These are phyloP conservation scores for Crossaster papposus DNA, from an alignment of 53 echinoderm and acorn worm species.

Conservation along the genomic window DNA sequence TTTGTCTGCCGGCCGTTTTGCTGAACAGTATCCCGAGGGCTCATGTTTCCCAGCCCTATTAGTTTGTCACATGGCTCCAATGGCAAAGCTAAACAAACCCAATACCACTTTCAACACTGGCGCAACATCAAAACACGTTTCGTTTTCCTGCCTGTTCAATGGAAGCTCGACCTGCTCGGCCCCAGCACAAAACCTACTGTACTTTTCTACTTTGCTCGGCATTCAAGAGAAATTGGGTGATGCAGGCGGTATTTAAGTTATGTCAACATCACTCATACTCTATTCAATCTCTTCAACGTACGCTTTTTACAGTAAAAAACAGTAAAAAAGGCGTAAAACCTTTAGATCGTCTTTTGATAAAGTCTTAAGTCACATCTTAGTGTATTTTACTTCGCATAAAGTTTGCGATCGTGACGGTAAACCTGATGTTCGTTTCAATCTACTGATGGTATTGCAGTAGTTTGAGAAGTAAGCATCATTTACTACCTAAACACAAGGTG, in stretches of 20 bases:
- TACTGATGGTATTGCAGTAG: too few species aligned
- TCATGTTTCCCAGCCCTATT: conserved; percentile 47
- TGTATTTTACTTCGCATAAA: too few species aligned
- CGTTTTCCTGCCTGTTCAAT: conserved; percentile 44
- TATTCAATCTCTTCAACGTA: conserved; percentile 2
- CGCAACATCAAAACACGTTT: conserved; percentile 40
- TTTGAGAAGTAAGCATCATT: too few species aligned
- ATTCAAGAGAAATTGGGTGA: conserved; percentile 47
- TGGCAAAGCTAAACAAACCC: conserved; percentile 51
- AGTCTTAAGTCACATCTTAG: background rate
- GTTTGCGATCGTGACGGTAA: too few species aligned
- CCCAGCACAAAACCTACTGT: conserved; percentile 35
- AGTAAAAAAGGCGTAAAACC: background rate
- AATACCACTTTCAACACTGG: conserved; percentile 35
- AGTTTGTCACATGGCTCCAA: conserved; percentile 11
- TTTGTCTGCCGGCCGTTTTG: conserved; percentile 16
- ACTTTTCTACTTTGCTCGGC: conserved; percentile 33
- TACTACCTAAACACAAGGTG: too few species aligned
- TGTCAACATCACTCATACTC: conserved; percentile 29
- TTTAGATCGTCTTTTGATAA: background rate
- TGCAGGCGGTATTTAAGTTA: conserved; percentile 28
- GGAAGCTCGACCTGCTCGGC: conserved; percentile 7
- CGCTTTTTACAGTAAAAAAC: background rate
- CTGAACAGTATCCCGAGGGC: conserved; percentile 12
- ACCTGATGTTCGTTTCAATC: too few species aligned